Evolutionary conservation across 2,888 invertebrate genomes (phyloP).

Genomic region (Brachyopa scutellaris): DNA sequence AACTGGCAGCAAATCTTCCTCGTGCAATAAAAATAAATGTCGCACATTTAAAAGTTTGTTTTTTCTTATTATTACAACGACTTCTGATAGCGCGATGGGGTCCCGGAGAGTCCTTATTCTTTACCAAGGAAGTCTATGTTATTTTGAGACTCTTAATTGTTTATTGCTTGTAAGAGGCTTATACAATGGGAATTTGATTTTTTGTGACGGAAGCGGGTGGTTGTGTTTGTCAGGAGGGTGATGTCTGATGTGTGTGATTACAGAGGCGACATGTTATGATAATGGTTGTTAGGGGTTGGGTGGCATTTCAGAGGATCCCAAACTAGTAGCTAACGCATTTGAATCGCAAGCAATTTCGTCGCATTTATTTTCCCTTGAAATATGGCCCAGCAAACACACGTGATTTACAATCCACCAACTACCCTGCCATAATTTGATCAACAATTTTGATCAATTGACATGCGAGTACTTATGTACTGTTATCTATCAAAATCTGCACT

Average conservation of each 20-base stretch:
- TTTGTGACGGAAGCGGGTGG: neutral
- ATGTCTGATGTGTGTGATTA: conserved; percentile 35
- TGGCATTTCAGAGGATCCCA: too few species aligned
- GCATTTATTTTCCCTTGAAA: too few species aligned
- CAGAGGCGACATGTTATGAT: conserved; percentile 21
- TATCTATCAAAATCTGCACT: conserved; percentile 76
- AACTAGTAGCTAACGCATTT: too few species aligned
- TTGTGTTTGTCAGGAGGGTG: neutral
- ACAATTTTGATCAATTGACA: conserved; percentile 75
- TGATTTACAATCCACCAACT: conserved; percentile 9
- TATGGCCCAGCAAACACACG: too few species aligned
- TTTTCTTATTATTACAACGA: conserved; percentile 27
- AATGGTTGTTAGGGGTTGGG: too few species aligned
- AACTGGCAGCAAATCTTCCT: conserved; percentile 74
- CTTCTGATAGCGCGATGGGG: neutral
- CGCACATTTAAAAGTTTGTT: conserved; percentile 73
- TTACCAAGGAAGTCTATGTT: neutral
- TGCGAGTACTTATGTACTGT: conserved; percentile 20
- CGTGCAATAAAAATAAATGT: conserved; percentile 76
- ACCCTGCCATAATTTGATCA: conserved; percentile 28
- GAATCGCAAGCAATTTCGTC: too few species aligned
- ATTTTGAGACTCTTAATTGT: conserved; percentile 48
- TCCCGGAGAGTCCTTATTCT: conserved; percentile 1
- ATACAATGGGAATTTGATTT: conserved; percentile 60
- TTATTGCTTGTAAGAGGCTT: conserved; percentile 65